These are phyloP conservation scores for Habrosyne pyritoides DNA, from an alignment of 2,888 invertebrate genomes.

Conservation along the genomic window DNA sequence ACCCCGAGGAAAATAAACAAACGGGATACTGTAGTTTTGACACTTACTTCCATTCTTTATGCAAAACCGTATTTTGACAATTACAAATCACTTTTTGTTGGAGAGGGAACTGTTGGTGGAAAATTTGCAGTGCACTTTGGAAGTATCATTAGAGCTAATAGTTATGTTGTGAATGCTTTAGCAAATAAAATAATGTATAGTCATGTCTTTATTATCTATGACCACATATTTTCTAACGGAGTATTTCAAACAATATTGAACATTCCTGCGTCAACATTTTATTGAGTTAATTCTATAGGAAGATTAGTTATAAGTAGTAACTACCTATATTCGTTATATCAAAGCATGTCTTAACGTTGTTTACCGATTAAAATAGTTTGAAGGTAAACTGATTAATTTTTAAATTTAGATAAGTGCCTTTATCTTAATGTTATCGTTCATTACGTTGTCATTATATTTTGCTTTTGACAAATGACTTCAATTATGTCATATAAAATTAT, in stretches of 20 bases:
- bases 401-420: too few relatives aligned
- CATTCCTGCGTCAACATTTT: neutral
- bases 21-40: constrained; percentile 38
- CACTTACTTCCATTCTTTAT: constrained; percentile 29
- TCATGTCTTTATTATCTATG: neutral
- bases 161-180: too few relatives aligned
- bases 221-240: too few relatives aligned
- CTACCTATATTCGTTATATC: too few relatives aligned
- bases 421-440: too few relatives aligned
- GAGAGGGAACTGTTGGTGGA: neutral
- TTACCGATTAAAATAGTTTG: too few relatives aligned
- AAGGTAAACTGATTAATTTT: too few relatives aligned
- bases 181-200: neutral
- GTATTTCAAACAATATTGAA: neutral
- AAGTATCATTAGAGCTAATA: neutral
- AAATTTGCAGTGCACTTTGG: neutral
- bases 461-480: too few relatives aligned
- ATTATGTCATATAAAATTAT: too few relatives aligned
- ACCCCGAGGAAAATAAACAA: constrained; percentile 50
- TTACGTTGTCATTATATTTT: too few relatives aligned
- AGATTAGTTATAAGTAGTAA: too few relatives aligned
- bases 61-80: constrained; percentile 24
- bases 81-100: neutral
- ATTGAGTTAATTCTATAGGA: neutral
- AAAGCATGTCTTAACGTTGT: too few relatives aligned